Evolutionary conservation across 2,797 vertebrate species (phyloP).

Genomic region (Loris lydekkerianus): DNA sequence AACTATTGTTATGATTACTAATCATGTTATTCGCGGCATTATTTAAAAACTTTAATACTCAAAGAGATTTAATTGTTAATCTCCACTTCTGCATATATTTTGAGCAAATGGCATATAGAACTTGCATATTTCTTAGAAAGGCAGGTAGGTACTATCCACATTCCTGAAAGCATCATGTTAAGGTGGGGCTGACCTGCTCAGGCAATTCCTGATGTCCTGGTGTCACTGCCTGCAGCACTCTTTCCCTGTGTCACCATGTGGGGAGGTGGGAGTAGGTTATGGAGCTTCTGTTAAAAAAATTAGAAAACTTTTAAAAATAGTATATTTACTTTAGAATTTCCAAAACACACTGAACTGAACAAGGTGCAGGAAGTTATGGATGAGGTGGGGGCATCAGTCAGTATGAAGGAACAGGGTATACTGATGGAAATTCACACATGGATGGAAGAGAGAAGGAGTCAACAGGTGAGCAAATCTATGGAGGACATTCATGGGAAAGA

Average conservation of each 20-base stretch:
- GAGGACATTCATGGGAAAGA: neutral
- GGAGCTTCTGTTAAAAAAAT: constrained; percentile 75
- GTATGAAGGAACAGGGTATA: neutral
- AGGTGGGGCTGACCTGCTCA: neutral
- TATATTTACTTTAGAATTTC: constrained; percentile 52
- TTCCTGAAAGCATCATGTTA: constrained; percentile 42
- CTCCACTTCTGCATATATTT: neutral
- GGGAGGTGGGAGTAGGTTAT: constrained; percentile 48
- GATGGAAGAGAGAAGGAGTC: neutral
- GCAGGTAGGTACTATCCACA: neutral
- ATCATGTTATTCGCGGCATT: neutral
- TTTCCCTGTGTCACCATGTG: constrained; percentile 38
- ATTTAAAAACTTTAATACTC: constrained; percentile 22
- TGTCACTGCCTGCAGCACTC: constrained; percentile 48
- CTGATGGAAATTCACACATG: neutral
- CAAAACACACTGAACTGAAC: constrained; percentile 55
- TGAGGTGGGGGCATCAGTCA: neutral
- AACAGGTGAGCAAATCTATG: neutral
- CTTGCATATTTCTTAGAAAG: constrained; percentile 14
- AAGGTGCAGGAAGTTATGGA: constrained; percentile 14
- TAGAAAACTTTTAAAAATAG: constrained; percentile 67
- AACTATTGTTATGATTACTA: neutral
- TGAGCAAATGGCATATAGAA: neutral
- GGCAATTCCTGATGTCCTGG: constrained; percentile 39
- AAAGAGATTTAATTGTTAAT: neutral